These are phyloP conservation scores for Sminthurinus signatus DNA, from an alignment of 1,140 invertebrate species.

Conservation along the genomic window DNA sequence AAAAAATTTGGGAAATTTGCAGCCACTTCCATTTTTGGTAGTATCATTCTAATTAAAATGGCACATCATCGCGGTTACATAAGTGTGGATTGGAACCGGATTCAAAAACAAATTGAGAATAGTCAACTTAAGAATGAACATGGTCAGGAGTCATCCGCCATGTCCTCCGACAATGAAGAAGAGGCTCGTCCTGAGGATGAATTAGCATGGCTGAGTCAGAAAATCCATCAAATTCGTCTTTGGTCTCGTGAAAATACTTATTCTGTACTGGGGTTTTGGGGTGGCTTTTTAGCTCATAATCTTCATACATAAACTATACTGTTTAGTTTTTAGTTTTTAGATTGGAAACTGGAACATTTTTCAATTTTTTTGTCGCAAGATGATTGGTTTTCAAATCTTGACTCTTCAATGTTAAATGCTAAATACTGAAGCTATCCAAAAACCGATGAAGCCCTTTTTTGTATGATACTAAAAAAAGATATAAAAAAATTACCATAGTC, in stretches of 20 bases:
- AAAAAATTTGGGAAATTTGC: conserved; percentile 6
- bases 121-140: neutral
- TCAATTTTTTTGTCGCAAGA: too few species aligned
- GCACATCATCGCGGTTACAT: conserved; percentile 13
- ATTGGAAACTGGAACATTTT: too few species aligned
- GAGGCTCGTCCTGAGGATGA: neutral
- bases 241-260: conserved; percentile 5
- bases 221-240: neutral
- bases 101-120: conserved; percentile 6
- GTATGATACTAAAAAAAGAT: too few species aligned
- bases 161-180: too few species aligned
- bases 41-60: neutral
- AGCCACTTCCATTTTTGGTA: neutral
- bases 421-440: too few species aligned
- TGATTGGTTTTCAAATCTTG: too few species aligned
- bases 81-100: conserved; percentile 9
- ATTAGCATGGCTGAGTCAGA: neutral
- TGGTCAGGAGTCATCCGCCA: neutral
- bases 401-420: too few species aligned
- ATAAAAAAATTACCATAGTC: too few species aligned
- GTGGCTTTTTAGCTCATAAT: neutral
- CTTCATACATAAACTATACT: neutral
- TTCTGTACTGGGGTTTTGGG: conserved; percentile 1
- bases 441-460: too few species aligned
- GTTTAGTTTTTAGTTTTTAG: too few species aligned